A percentile compares a stretch with the other conserved stretches of the same genome.
Conservation (phyloP, 1,140 invertebrate species). For the Lamellibrachia luymesi region DNA sequence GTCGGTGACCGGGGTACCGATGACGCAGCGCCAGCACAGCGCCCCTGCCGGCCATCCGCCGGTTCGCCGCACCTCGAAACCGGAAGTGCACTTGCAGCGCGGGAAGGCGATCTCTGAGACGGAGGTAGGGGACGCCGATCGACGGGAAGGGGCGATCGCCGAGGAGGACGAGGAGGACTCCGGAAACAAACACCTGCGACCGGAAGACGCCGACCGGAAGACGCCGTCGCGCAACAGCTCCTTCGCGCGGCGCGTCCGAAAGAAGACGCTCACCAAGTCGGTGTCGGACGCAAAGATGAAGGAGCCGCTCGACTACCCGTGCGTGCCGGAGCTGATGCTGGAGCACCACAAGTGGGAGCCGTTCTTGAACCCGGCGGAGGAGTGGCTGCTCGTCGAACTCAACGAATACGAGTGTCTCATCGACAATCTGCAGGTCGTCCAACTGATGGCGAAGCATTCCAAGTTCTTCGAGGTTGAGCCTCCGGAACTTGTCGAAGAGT, state of each 20-base stretch:
- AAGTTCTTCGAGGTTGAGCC: conserved; percentile 32
- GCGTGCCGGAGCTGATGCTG: conserved; percentile 26
- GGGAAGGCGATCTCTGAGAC: neutral
- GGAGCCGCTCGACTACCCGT: conserved; percentile 22
- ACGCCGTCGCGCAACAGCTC: neutral
- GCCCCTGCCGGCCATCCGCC: neutral
- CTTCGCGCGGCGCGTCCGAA: neutral
- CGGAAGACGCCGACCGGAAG: neutral
- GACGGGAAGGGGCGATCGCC: neutral
- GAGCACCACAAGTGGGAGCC: conserved; percentile 28
- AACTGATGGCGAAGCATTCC: conserved; percentile 28
- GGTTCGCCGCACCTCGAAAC: neutral
- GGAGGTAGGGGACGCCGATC: neutral
- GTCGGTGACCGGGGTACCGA: neutral
- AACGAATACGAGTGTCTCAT: conserved; percentile 31
- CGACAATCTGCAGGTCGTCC: conserved; percentile 25
- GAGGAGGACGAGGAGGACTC: neutral
- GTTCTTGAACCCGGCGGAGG: conserved; percentile 26
- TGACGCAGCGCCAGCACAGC: neutral
- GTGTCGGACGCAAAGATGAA: conserved; percentile 11
- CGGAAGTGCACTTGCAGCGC: neutral
- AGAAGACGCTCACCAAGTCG: neutral
- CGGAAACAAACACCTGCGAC: neutral
- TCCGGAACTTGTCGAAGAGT: conserved; percentile 29
- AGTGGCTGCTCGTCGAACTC: conserved; percentile 29